Evolutionary conservation across 2,113 vertebrate species (phyloP).

Genomic region (Colossoma macropomum): DNA sequence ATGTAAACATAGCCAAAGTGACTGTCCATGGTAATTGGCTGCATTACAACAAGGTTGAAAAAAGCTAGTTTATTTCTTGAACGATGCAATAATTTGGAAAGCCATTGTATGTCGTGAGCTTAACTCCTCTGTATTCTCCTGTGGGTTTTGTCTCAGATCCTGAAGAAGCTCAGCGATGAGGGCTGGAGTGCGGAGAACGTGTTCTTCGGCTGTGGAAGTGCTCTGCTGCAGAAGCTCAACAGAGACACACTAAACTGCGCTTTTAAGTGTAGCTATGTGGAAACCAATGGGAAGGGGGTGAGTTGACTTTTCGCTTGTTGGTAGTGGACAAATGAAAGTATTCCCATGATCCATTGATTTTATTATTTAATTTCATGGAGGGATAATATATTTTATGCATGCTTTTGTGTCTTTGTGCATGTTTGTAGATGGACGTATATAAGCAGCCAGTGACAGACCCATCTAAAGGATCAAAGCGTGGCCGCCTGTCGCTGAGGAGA

Average conservation of each 20-base stretch:
- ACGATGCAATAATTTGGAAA: background rate
- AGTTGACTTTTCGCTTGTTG: background rate
- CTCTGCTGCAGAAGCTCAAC: conserved; percentile 80
- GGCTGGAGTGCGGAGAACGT: conserved; percentile 80
- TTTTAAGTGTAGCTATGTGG: conserved; percentile 82
- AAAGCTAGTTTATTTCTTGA: no score
- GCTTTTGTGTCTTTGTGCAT: background rate
- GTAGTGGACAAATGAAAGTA: background rate
- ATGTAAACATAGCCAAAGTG: no score
- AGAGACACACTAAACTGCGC: conserved; percentile 78
- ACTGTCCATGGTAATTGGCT: no score
- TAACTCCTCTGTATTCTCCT: no score
- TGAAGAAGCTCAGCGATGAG: conserved; percentile 73
- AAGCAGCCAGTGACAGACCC: conserved; percentile 80
- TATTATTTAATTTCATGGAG: no score
- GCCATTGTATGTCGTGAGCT: background rate
- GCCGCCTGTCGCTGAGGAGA: conserved; percentile 74
- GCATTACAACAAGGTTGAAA: no score
- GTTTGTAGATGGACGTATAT: conserved; percentile 76
- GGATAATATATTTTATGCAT: background rate
- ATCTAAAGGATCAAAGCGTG: conserved; percentile 77
- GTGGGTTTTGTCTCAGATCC: conserved; percentile 66
- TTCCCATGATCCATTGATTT: background rate
- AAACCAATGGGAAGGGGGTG: conserved; percentile 77
- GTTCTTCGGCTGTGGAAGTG: conserved; percentile 76